These are phyloP conservation scores for Sesia bembeciformis DNA, from an alignment of 2,888 invertebrate genomes.

Conservation along the genomic window DNA sequence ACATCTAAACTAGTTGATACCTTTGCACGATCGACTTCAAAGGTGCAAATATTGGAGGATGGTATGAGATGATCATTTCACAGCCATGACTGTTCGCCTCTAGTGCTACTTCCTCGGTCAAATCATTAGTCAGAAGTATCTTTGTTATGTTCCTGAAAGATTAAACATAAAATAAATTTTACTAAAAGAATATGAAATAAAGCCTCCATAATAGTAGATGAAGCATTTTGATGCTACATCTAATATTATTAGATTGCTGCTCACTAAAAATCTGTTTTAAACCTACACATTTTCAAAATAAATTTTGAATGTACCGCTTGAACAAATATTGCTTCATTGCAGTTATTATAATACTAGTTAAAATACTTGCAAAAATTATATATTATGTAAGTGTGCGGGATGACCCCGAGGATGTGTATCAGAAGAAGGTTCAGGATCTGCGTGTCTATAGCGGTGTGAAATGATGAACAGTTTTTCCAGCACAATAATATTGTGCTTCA, in stretches of 20 bases:
- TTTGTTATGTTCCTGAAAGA: constrained; percentile 67
- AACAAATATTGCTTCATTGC: too few species aligned
- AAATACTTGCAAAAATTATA: too few species aligned
- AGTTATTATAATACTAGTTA: too few species aligned
- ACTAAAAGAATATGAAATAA: neutral
- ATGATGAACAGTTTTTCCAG: too few species aligned
- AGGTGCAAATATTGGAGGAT: constrained; percentile 94
- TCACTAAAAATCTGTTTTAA: neutral
- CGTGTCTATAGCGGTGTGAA: too few species aligned
- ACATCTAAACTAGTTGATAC: constrained; percentile 40
- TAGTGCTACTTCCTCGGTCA: constrained; percentile 89
- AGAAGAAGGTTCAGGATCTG: too few species aligned
- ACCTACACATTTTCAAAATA: too few species aligned
- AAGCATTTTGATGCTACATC: neutral
- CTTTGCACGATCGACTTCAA: constrained; percentile 87
- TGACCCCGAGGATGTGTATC: too few species aligned
- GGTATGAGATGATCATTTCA: constrained; percentile 92
- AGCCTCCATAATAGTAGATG: neutral
- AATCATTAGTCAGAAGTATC: constrained; percentile 91
- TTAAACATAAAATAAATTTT: neutral
- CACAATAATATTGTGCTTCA: too few species aligned
- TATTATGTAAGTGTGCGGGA: too few species aligned
- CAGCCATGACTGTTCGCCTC: constrained; percentile 82
- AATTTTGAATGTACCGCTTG: too few species aligned
- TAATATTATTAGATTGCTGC: too few species aligned